These are phyloP conservation scores for Chelmon rostratus DNA, from an alignment of 2,797 vertebrate species.

Conservation along the genomic window DNA sequence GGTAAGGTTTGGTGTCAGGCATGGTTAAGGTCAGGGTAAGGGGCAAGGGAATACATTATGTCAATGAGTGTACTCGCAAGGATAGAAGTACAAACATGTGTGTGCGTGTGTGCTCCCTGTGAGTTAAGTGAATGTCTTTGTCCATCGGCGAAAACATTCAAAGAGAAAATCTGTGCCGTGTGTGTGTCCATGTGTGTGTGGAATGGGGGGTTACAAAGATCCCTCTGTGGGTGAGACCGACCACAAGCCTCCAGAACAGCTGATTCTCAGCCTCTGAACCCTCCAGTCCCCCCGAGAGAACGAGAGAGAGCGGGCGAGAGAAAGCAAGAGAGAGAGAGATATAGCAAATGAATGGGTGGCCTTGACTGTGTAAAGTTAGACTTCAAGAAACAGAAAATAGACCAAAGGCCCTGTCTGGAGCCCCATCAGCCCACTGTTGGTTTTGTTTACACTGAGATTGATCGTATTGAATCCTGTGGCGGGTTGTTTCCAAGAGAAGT, in stretches of 20 bases:
- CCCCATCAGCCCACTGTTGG: slow-evolving; percentile 8
- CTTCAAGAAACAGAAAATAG: slow-evolving; percentile 51
- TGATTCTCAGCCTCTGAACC: slow-evolving; percentile 79
- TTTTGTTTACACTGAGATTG: slow-evolving; percentile 27
- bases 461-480: slow-evolving; percentile 1
- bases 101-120: slow-evolving; percentile 7
- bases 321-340: slow-evolving; percentile 21
- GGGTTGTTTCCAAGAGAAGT: neutral
- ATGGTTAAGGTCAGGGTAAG: no score
- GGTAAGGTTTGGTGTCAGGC: no score
- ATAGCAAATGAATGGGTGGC: slow-evolving; percentile 23
- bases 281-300: slow-evolving; percentile 46
- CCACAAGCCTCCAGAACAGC: slow-evolving; percentile 79
- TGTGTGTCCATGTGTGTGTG: slow-evolving; percentile 42
- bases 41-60: no score
- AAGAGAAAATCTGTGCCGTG: slow-evolving; percentile 31
- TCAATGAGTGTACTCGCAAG: no score
- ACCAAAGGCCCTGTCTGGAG: slow-evolving; percentile 26
- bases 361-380: slow-evolving; percentile 52
- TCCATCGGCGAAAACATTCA: neutral
- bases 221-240: slow-evolving; percentile 74
- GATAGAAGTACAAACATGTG: no score
- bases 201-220: slow-evolving; percentile 74
- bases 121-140: slow-evolving; percentile 36
- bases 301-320: neutral